A percentile compares a stretch with the other conserved stretches of the same genome.
phyloP scores from a whole-genome alignment of 2,888 invertebrate genomes.

The Syrphus vitripennis region DNA sequence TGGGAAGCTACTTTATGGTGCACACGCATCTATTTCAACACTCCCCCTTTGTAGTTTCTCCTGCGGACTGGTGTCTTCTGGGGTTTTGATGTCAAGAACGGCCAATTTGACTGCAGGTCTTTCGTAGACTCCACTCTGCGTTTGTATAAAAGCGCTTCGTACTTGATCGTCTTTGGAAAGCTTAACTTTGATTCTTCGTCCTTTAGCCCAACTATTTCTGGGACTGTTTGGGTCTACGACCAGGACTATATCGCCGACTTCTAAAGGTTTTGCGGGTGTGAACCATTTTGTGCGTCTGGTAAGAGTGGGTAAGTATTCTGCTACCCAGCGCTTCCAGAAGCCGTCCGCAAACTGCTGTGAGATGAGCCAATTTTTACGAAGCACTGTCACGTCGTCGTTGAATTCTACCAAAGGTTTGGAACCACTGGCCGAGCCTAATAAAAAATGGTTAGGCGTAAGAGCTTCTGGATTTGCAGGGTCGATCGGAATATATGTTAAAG shows the following conservation, averaged over 20 bases:
- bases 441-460: neutral
- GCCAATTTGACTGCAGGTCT: neutral
- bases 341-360: slow-evolving; percentile 9
- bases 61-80: neutral
- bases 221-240: neutral
- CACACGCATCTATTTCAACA: neutral
- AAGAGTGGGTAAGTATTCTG: neutral
- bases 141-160: neutral
- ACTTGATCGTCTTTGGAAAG: neutral
- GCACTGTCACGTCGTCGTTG: neutral
- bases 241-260: neutral
- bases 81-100: neutral
- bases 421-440: neutral
- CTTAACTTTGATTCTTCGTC: neutral
- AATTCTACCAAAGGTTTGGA: neutral
- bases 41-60: neutral
- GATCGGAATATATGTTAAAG: neutral
- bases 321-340: slow-evolving; percentile 9
- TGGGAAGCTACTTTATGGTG: neutral
- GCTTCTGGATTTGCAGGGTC: neutral
- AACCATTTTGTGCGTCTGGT: neutral
- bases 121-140: neutral
- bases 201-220: neutral
- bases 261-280: neutral
- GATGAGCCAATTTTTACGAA: neutral